Percentiles rank a stretch among this genome's conserved stretches.
These are phyloP conservation scores for Danio tinwini DNA, from an alignment of 2,797 vertebrate genomes.

Conservation along the genomic window DNA sequence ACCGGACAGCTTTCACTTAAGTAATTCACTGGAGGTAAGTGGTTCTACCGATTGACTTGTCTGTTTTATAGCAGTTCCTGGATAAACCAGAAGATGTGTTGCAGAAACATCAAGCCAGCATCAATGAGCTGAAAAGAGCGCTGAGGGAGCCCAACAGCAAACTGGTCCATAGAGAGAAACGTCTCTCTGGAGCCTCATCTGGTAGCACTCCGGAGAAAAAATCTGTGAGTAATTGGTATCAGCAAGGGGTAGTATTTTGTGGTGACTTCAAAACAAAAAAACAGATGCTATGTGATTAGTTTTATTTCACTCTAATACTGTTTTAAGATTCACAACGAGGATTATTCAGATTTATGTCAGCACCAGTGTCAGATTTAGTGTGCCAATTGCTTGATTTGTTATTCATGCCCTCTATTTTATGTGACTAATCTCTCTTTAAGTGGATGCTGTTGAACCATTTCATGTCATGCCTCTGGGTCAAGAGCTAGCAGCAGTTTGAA, in stretches of 20 bases:
- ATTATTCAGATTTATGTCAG: constrained; percentile 30
- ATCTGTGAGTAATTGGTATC: constrained; percentile 72
- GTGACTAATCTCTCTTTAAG: constrained; percentile 36
- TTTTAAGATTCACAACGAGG: neutral
- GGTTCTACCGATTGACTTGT: constrained; percentile 46
- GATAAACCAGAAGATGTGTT: constrained; percentile 97
- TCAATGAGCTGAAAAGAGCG: constrained; percentile 97
- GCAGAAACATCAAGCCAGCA: constrained; percentile 98
- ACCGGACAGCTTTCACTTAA: constrained; percentile 13
- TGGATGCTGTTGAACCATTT: constrained; percentile 37
- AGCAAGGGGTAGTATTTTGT: neutral
- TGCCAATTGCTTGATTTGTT: constrained; percentile 15
- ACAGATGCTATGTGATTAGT: neutral
- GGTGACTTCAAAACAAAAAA: neutral
- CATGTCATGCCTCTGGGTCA: constrained; percentile 27
- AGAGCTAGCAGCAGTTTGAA: constrained; percentile 29
- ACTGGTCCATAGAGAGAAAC: constrained; percentile 90
- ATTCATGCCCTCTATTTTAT: constrained; percentile 21
- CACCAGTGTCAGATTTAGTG: constrained; percentile 1
- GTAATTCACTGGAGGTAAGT: constrained; percentile 14
- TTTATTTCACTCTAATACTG: neutral
- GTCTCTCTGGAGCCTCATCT: constrained; percentile 85
- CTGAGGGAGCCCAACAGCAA: constrained; percentile 97
- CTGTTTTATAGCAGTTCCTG: constrained; percentile 84
- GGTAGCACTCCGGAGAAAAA: constrained; percentile 90